A percentile compares a stretch with the other conserved stretches of the same genome.
Conservation (phyloP, 2,113 vertebrate species). For the Lampris incognitus region DNA sequence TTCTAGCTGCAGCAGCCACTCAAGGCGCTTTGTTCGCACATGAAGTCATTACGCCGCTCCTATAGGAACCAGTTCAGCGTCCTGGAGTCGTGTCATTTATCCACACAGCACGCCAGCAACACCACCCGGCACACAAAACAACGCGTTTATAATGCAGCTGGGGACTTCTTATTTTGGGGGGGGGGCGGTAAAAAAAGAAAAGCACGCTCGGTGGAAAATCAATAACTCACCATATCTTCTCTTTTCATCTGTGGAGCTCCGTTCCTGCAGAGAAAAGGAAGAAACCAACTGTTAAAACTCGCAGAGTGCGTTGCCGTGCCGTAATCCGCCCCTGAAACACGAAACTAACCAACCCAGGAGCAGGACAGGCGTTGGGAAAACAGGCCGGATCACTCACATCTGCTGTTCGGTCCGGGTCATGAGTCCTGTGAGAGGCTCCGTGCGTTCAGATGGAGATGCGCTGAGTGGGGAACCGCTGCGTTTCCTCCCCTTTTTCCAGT, state of each 20-base stretch:
- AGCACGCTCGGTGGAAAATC: too few species aligned
- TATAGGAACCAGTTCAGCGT: too few species aligned
- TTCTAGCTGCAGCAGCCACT: not conserved
- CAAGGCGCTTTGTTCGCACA: too few species aligned
- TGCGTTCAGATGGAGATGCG: conserved; percentile 37
- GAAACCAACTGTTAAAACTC: not conserved
- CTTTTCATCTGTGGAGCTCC: conserved; percentile 44
- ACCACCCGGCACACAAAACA: not conserved
- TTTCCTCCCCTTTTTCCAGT: conserved; percentile 46
- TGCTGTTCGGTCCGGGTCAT: too few species aligned
- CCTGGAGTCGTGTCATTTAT: not conserved
- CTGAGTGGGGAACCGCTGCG: conserved; percentile 14
- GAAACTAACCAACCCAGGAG: too few species aligned
- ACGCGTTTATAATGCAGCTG: not conserved
- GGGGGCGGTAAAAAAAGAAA: not conserved
- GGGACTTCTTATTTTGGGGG: not conserved
- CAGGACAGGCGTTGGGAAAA: too few species aligned
- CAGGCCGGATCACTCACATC: too few species aligned
- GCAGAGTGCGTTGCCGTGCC: not conserved
- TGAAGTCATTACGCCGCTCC: too few species aligned
- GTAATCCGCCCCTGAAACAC: not conserved
- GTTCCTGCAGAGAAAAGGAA: conserved; percentile 46
- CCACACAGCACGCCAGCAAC: not conserved
- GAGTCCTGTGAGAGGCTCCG: not conserved
- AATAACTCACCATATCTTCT: conserved; percentile 74